Percentiles rank a stretch among this genome's conserved stretches.
Conservation (phyloP, 2,113 vertebrate genomes). For the Gracilinanus agilis region DNA sequence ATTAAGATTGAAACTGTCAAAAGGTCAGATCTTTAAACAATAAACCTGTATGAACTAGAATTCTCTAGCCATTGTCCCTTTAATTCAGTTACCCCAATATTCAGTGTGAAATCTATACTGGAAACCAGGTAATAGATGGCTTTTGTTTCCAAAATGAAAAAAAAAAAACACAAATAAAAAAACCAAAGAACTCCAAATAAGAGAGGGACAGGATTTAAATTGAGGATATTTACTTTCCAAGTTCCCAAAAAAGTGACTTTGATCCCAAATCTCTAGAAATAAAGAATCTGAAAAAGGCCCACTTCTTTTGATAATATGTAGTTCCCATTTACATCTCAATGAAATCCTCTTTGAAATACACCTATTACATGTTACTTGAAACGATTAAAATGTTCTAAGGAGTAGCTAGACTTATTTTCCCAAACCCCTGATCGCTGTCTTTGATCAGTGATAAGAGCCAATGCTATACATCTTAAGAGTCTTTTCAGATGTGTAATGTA, state of each 20-base stretch:
- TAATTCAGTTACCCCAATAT: slow-evolving; percentile 57
- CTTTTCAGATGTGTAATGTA: slow-evolving; percentile 60
- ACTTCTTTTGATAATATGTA: slow-evolving; percentile 75
- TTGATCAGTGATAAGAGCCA: slow-evolving; percentile 48
- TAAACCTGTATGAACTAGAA: slow-evolving; percentile 38
- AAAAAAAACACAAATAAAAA: neutral
- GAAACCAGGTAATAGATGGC: slow-evolving; percentile 58
- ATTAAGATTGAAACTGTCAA: slow-evolving; percentile 54
- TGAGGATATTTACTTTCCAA: slow-evolving; percentile 67
- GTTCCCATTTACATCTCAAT: slow-evolving; percentile 84
- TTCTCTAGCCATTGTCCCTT: neutral
- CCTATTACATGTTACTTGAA: slow-evolving; percentile 62
- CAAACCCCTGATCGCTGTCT: slow-evolving; percentile 69
- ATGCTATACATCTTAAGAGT: slow-evolving; percentile 35
- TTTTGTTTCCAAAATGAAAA: slow-evolving; percentile 43
- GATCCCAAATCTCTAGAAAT: slow-evolving; percentile 71
- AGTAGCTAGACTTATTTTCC: slow-evolving; percentile 68
- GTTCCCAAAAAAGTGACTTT: slow-evolving; percentile 67
- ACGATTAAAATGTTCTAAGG: slow-evolving; percentile 64
- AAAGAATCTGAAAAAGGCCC: slow-evolving; percentile 66
- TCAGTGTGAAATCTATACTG: slow-evolving; percentile 43
- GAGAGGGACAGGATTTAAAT: slow-evolving; percentile 38
- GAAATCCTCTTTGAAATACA: slow-evolving; percentile 66
- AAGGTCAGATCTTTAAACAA: slow-evolving; percentile 49
- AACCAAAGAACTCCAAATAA: slow-evolving; percentile 44